Percentiles rank a stretch among this genome's conserved stretches.
Conservation (phyloP, 2,797 vertebrate genomes). For the Rachycentron canadum region DNA sequence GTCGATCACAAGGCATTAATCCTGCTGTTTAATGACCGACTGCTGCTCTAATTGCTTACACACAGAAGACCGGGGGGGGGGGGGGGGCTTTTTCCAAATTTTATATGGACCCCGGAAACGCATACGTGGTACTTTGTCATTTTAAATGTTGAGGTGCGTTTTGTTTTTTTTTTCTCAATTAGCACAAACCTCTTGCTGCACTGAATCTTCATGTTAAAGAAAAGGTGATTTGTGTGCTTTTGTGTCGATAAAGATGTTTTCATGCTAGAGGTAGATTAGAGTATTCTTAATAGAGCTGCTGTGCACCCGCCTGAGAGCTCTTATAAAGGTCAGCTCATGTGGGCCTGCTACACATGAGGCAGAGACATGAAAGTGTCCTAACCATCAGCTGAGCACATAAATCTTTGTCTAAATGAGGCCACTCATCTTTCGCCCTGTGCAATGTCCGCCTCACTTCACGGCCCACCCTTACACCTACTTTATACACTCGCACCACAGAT, state of each 20-base stretch:
- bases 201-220: not conserved
- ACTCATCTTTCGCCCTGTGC: slow-evolving; percentile 53
- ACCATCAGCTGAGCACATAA: slow-evolving; percentile 76
- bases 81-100: slow-evolving; percentile 38
- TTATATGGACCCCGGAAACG: slow-evolving; percentile 4
- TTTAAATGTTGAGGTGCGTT: not conserved
- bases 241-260: slow-evolving; percentile 11
- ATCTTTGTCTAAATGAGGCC: slow-evolving; percentile 74
- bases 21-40: slow-evolving; percentile 83
- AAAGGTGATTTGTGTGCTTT: not conserved
- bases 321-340: slow-evolving; percentile 80
- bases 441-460: slow-evolving; percentile 23
- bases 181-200: not conserved
- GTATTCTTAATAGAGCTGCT: slow-evolving; percentile 51
- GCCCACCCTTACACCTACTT: not conserved
- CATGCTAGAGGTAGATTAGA: slow-evolving; percentile 13
- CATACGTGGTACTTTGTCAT: not conserved
- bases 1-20: slow-evolving; percentile 85
- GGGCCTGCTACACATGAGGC: slow-evolving; percentile 67
- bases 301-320: slow-evolving; percentile 60
- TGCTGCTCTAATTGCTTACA: slow-evolving; percentile 81
- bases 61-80: slow-evolving; percentile 70
- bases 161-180: too few relatives aligned
- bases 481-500: slow-evolving; percentile 8
- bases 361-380: slow-evolving; percentile 75